Base-by-base conservation (phyloP, 2,113 vertebrate species). In the Glareola pratincola region DNA sequence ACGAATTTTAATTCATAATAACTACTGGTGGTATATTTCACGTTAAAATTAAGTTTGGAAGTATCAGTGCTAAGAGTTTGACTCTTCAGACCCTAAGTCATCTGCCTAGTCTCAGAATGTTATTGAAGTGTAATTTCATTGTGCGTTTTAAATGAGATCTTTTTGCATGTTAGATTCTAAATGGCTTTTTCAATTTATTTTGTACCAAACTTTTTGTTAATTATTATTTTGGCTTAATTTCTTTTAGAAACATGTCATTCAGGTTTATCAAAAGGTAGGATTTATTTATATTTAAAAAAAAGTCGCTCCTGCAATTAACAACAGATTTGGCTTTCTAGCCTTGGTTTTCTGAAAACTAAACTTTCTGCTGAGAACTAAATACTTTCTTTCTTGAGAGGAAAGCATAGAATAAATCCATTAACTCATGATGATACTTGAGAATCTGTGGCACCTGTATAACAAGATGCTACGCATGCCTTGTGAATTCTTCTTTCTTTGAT, bases 201-300 rank as follows among this genome's bases (percentile, higher is more conserved):
- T 97, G 88, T 98, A 56, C 54, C 72, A 94, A 76, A 72, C 21
- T 81, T 97, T 98, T 97, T 96, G 93, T 98, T 98, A 98, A 98
- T 98, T 98, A 96, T 98, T 97, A 96, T 97, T 98, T 98, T 98
- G 98, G 97, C 98, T 98, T 98, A 98, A 99, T 99, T 99, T 99
- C 98, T 99, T 99, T 97, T 99, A 99, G 99, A 99, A 99, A 99
- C 99, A 99, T 99, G 99, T 99, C 99, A 99, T 99, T 99, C 99
- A 99, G 99, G 98, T 99, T 99, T 99, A 98, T 99, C 99, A 99
- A 99, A 99, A 99, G 99, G 99, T 99, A 99, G 99, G 99, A 99
- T 97, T 98, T 98, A 85, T 98, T 96, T 97, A 82, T 98, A 90
- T 97, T 97, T 98, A 73, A 95, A 97, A 96, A 94, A 92, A 94